These are phyloP conservation scores for Morus bassanus DNA, from an alignment of 2,797 vertebrate species.

Conservation along the genomic window DNA sequence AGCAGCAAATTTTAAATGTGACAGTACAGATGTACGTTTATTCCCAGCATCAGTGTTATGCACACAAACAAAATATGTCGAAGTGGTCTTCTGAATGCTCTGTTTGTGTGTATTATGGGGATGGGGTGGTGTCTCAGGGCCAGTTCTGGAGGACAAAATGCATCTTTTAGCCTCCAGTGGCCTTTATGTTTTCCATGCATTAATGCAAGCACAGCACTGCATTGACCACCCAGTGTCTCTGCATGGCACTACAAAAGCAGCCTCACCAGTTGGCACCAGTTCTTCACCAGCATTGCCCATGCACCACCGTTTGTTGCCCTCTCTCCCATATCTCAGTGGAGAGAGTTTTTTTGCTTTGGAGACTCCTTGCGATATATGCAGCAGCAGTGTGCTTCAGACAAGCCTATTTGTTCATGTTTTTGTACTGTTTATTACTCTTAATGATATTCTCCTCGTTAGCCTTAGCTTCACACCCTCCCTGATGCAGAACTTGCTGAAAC, in stretches of 20 bases:
- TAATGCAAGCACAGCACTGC: not conserved
- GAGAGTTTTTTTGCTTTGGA: not conserved
- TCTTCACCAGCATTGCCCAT: not conserved
- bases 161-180: not conserved
- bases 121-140: not conserved
- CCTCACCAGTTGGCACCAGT: not conserved
- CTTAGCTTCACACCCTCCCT: constrained; percentile 29
- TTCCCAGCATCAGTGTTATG: not conserved
- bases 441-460: not conserved
- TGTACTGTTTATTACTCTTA: not conserved
- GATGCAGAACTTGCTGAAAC: not conserved
- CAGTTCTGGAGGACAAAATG: not conserved
- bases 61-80: not conserved
- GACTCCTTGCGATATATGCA: not conserved
- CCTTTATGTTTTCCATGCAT: not conserved
- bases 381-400: not conserved
- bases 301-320: accelerated
- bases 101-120: not conserved
- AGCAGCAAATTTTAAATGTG: not conserved
- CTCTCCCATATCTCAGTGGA: not conserved
- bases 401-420: not conserved
- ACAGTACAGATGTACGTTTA: not conserved
- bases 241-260: not conserved
- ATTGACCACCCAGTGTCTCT: not conserved
- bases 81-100: not conserved